Evolutionary conservation across 2,797 vertebrate species (phyloP).

Genomic region (Galaxias olidus): DNA sequence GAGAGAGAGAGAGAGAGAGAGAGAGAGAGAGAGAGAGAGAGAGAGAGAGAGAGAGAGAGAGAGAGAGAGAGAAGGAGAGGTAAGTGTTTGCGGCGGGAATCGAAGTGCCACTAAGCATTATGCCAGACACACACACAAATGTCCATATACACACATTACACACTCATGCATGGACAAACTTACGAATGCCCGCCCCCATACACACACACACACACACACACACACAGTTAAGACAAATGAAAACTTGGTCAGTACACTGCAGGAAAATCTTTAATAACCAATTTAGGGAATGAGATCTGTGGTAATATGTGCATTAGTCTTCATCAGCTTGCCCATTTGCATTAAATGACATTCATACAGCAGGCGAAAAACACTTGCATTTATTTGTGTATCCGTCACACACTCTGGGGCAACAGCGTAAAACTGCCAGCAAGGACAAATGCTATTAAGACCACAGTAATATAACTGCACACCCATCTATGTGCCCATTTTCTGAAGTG

Average conservation of each 20-base stretch:
- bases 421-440: constrained; percentile 39
- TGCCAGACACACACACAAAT: too few species aligned
- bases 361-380: constrained; percentile 17
- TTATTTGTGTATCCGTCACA: constrained; percentile 41
- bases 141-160: too few species aligned
- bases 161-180: too few species aligned
- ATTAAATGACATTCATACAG: constrained; percentile 45
- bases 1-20: not conserved
- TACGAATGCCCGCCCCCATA: too few species aligned
- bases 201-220: not conserved
- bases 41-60: not conserved
- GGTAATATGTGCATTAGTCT: constrained; percentile 25
- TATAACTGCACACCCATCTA: not conserved
- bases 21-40: not conserved
- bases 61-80: not conserved
- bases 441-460: constrained; percentile 44
- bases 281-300: constrained; percentile 25
- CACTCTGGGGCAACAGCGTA: constrained; percentile 30
- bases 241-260: constrained; percentile 9
- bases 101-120: not conserved
- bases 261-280: constrained; percentile 36
- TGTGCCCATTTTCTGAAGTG: not conserved
- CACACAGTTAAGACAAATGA: constrained; percentile 20
- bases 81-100: not conserved
- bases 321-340: constrained; percentile 19